phyloP scores from a whole-genome alignment of 1,140 invertebrate genomes.

The Microplitis mediator region DNA sequence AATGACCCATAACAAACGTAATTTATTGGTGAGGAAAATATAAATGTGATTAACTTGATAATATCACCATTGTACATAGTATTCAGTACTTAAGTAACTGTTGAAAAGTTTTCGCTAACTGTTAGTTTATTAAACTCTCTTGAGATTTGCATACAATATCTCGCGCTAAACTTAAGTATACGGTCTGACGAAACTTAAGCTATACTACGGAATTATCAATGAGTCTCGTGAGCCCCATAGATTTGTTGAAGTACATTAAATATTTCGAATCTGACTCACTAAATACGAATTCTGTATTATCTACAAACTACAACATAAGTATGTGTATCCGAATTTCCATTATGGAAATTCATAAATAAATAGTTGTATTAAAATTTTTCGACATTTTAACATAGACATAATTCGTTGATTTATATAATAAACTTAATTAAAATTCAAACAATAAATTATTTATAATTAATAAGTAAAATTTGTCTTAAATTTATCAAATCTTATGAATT shows the following conservation, averaged over 20 bases:
- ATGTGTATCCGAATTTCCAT: no score
- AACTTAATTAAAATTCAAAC: no score
- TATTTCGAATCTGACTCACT: conserved; percentile 11
- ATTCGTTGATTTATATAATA: no score
- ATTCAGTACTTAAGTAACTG: background rate
- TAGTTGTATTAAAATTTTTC: no score
- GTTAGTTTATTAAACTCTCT: conserved; percentile 1
- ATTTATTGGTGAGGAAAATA: background rate
- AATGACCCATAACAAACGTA: no score
- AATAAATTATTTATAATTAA: no score
- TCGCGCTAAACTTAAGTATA: background rate
- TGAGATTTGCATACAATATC: background rate
- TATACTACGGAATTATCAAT: conserved; percentile 17
- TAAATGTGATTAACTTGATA: background rate
- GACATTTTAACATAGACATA: no score
- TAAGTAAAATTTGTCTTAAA: no score
- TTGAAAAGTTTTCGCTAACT: background rate
- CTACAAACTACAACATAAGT: background rate
- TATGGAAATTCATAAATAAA: no score
- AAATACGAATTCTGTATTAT: conserved; percentile 9
- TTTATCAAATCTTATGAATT: no score
- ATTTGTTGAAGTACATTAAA: background rate
- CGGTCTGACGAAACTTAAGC: background rate
- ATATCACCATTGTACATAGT: background rate
- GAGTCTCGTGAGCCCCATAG: conserved; percentile 18